Percentiles rank a stretch among this genome's conserved stretches.
Conservation (phyloP, 2,113 vertebrate species). For the Morone chrysops region DNA sequence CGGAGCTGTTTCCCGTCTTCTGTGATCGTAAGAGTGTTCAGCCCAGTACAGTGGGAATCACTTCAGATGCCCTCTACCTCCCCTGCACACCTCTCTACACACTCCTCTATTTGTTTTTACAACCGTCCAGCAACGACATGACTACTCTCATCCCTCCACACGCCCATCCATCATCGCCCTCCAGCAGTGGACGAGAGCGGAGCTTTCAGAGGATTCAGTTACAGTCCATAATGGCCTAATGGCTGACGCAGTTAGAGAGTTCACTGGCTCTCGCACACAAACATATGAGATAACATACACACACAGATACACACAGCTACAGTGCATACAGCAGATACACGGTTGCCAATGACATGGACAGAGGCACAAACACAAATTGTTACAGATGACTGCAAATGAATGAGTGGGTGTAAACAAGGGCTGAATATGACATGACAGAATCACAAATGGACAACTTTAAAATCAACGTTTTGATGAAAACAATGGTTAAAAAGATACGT, state of each 20-base stretch:
- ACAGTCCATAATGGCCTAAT: constrained; percentile 74
- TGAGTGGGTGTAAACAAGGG: neutral
- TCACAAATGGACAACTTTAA: neutral
- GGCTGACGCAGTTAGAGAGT: constrained; percentile 60
- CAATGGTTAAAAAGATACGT: neutral
- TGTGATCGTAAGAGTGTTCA: constrained; percentile 18
- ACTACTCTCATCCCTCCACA: constrained; percentile 46
- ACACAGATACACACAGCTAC: constrained; percentile 7
- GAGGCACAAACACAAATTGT: constrained; percentile 2
- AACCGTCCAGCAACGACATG: constrained; percentile 15
- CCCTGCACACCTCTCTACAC: constrained; percentile 29
- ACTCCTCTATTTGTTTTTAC: constrained; percentile 64
- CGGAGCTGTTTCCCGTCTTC: constrained; percentile 18
- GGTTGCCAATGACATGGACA: constrained; percentile 9
- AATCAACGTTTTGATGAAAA: neutral
- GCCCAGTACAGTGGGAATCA: constrained; percentile 27
- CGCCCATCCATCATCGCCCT: constrained; percentile 55
- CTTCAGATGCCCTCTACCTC: constrained; percentile 52
- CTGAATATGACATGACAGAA: neutral
- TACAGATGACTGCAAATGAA: constrained; percentile 1
- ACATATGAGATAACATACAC: constrained; percentile 3
- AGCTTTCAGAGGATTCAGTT: constrained; percentile 77
- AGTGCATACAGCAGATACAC: neutral
- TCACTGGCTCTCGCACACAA: constrained; percentile 42
- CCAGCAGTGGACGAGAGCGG: constrained; percentile 39